A percentile compares a stretch with the other conserved stretches of the same genome.
phyloP scores from a whole-genome alignment of 2,797 vertebrate species.

The Rhabdomys pumilio region DNA sequence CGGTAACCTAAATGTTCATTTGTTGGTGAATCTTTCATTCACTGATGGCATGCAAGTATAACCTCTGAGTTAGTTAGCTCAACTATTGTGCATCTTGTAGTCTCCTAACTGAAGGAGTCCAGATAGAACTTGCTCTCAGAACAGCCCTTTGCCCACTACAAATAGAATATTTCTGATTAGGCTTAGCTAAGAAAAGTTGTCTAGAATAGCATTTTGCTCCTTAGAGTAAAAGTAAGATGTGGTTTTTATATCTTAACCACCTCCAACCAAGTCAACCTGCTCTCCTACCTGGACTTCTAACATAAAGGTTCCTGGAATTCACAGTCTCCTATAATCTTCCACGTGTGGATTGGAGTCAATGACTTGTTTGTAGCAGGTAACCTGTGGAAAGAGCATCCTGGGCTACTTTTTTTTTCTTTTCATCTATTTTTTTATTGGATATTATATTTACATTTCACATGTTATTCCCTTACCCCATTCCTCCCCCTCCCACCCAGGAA shows the following conservation, averaged over 20 bases:
- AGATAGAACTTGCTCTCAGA: not conserved
- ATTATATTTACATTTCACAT: too few species aligned
- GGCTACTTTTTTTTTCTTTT: not conserved
- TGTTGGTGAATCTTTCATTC: slow-evolving; percentile 38
- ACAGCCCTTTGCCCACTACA: not conserved
- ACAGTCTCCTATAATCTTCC: not conserved
- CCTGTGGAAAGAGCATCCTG: not conserved
- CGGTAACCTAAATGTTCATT: slow-evolving; percentile 14
- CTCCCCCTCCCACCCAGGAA: too few species aligned
- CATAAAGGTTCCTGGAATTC: not conserved
- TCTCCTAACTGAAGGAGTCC: not conserved
- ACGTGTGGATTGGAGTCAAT: not conserved
- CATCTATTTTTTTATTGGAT: too few species aligned
- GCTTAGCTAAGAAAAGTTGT: not conserved
- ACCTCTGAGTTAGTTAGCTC: not conserved
- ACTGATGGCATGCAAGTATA: not conserved
- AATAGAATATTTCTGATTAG: not conserved
- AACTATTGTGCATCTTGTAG: not conserved
- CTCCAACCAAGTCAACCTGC: not conserved
- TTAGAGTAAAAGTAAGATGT: not conserved
- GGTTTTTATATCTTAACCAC: not conserved
- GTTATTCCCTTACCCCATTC: too few species aligned
- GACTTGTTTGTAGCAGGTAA: not conserved
- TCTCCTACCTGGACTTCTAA: not conserved
- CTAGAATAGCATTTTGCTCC: slow-evolving; percentile 1